Percentiles rank a stretch among this genome's conserved stretches.
Evolutionary conservation across 23 tunicate species (phyloP).

Genomic region (Phallusia fumigata): DNA sequence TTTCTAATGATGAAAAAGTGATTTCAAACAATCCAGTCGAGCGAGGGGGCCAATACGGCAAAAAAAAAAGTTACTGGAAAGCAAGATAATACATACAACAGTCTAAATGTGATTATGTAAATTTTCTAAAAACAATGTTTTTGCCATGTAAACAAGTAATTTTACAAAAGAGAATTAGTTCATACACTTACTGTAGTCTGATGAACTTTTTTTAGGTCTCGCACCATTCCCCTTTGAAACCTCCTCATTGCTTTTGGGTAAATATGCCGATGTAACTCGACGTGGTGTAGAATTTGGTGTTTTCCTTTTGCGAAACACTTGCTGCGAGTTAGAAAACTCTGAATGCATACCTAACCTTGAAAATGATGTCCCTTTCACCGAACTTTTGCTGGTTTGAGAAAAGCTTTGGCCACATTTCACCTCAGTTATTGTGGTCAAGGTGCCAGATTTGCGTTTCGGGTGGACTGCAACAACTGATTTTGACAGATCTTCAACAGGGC

Average conservation of each 20-base stretch:
- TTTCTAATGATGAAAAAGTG: background rate
- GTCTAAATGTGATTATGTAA: too few relatives aligned
- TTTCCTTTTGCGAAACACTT: conserved; percentile 16
- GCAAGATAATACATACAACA: too few relatives aligned
- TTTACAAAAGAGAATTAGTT: too few relatives aligned
- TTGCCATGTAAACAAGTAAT: too few relatives aligned
- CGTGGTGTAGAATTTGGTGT: conserved; percentile 27
- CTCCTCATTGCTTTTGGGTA: background rate
- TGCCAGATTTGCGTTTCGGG: background rate
- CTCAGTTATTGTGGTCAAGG: background rate
- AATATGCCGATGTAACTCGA: background rate
- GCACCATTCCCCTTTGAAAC: background rate
- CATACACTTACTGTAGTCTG: conserved; percentile 45
- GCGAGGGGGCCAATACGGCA: background rate
- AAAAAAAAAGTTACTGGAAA: too few relatives aligned
- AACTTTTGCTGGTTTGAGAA: background rate
- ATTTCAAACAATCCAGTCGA: background rate
- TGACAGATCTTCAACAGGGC: background rate
- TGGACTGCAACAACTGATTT: background rate
- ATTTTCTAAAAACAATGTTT: too few relatives aligned
- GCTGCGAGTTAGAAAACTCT: background rate
- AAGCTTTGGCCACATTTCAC: background rate
- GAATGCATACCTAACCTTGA: background rate
- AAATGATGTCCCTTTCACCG: background rate
- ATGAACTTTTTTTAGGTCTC: background rate